These are phyloP conservation scores for Drosophila funebris DNA, from an alignment of 1,140 invertebrate species.

Conservation along the genomic window DNA sequence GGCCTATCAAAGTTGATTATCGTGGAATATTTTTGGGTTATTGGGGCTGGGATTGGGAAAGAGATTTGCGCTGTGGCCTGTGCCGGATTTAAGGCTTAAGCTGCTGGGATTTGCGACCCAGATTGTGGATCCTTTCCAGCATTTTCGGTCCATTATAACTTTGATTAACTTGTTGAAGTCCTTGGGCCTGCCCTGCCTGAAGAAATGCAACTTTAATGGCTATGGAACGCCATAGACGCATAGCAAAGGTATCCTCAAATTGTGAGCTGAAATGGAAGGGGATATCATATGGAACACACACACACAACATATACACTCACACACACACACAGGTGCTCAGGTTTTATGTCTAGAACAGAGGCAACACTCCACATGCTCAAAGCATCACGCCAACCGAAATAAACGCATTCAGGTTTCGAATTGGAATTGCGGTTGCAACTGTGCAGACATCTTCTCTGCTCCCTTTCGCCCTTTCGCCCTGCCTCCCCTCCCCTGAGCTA, in stretches of 20 bases:
- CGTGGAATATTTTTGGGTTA: slow-evolving; percentile 68
- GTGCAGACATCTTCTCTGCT: slow-evolving; percentile 25
- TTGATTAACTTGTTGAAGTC: slow-evolving; percentile 71
- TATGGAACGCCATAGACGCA: slow-evolving; percentile 26
- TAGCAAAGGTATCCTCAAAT: not conserved
- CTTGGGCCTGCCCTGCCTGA: not conserved
- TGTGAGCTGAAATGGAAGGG: slow-evolving; percentile 23
- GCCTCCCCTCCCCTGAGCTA: not conserved
- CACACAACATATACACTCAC: slow-evolving; percentile 10
- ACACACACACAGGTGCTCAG: slow-evolving; percentile 40
- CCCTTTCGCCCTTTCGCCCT: not conserved
- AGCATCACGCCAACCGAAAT: slow-evolving; percentile 42
- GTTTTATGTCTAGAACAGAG: slow-evolving; percentile 38
- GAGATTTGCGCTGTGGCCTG: slow-evolving; percentile 73
- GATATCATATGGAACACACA: slow-evolving; percentile 50
- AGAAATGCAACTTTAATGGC: slow-evolving; percentile 66
- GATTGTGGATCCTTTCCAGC: slow-evolving; percentile 34
- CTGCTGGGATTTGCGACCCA: slow-evolving; percentile 65
- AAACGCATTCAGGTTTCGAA: slow-evolving; percentile 59
- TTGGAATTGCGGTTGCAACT: slow-evolving; percentile 66
- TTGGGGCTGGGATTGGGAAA: slow-evolving; percentile 64
- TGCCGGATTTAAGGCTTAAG: slow-evolving; percentile 69
- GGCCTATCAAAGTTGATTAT: slow-evolving; percentile 81
- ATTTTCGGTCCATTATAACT: slow-evolving; percentile 35
- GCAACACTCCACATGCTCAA: not conserved